Evolutionary conservation across 2,888 invertebrate genomes (phyloP).

Genomic region (Mythimna ferrago): DNA sequence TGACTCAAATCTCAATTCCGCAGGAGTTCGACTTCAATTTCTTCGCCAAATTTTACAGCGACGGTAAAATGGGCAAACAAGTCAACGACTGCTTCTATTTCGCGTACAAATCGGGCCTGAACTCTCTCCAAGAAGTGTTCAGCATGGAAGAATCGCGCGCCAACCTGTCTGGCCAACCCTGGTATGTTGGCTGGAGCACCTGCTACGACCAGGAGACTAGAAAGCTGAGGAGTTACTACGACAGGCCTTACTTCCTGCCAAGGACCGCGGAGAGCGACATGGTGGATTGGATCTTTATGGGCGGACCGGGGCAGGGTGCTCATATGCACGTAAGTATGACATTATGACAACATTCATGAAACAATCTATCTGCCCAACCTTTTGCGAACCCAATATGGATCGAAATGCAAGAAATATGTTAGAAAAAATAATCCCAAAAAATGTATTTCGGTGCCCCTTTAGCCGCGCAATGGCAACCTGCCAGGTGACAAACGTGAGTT

Average conservation of each 20-base stretch:
- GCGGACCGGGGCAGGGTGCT: slow-evolving; percentile 98
- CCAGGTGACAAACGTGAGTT: neutral
- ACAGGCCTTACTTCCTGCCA: slow-evolving; percentile 97
- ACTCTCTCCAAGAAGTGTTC: slow-evolving; percentile 94
- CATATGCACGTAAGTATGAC: slow-evolving; percentile 96
- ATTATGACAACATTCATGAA: no score
- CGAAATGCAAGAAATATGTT: no score
- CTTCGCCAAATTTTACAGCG: slow-evolving; percentile 94
- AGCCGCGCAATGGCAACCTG: neutral
- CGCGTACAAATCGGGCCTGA: slow-evolving; percentile 97
- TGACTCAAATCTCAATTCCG: slow-evolving; percentile 19
- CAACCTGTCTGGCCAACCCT: slow-evolving; percentile 91
- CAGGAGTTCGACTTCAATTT: slow-evolving; percentile 95
- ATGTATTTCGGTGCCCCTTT: no score
- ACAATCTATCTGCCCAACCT: no score
- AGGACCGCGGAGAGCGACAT: slow-evolving; percentile 96
- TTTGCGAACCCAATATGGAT: no score
- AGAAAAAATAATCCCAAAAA: no score
- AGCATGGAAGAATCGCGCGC: slow-evolving; percentile 94
- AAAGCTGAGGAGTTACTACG: slow-evolving; percentile 94
- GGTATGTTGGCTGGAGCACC: slow-evolving; percentile 97
- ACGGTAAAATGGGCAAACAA: slow-evolving; percentile 87
- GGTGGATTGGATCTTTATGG: slow-evolving; percentile 99
- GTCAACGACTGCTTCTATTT: slow-evolving; percentile 97
- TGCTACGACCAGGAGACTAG: slow-evolving; percentile 96